These are phyloP conservation scores for Dendrolimus houi DNA, from an alignment of 2,888 invertebrate species.

Conservation along the genomic window DNA sequence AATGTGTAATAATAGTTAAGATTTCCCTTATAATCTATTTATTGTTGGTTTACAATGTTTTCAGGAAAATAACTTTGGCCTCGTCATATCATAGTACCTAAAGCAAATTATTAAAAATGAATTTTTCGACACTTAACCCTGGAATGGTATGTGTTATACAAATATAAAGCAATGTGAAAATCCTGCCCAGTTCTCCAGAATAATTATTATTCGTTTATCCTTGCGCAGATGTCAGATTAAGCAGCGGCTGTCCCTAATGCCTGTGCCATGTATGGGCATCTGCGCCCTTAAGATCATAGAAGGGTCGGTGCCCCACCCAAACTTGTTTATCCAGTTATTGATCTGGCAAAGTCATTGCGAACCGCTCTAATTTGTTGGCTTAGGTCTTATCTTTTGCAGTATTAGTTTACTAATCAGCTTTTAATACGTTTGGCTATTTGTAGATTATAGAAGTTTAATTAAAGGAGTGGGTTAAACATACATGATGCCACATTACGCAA, in stretches of 20 bases:
- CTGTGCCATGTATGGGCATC: conserved; percentile 51
- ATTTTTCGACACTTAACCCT: no score
- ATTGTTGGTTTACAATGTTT: no score
- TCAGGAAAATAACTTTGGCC: no score
- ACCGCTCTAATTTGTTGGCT: conserved; percentile 33
- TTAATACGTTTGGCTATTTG: background rate
- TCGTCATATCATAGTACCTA: no score
- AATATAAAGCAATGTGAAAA: no score
- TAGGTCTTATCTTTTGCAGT: background rate
- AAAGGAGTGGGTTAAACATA: no score
- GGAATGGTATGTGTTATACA: no score
- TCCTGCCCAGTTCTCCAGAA: background rate
- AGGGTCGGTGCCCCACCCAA: conserved; percentile 44
- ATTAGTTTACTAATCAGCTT: background rate
- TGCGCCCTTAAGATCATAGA: conserved; percentile 46
- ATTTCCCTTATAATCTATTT: no score
- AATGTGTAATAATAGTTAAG: no score
- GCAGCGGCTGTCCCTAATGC: background rate
- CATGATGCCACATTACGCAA: no score
- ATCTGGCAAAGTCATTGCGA: conserved; percentile 38
- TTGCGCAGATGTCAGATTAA: background rate
- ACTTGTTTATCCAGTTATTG: conserved; percentile 64
- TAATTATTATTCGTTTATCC: background rate
- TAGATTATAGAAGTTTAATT: background rate
- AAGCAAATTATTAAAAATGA: no score